A percentile compares a stretch with the other conserved stretches of the same genome.
These are phyloP conservation scores for Oncorhynchus tshawytscha DNA, from an alignment of 2,113 vertebrate genomes.

Conservation along the genomic window DNA sequence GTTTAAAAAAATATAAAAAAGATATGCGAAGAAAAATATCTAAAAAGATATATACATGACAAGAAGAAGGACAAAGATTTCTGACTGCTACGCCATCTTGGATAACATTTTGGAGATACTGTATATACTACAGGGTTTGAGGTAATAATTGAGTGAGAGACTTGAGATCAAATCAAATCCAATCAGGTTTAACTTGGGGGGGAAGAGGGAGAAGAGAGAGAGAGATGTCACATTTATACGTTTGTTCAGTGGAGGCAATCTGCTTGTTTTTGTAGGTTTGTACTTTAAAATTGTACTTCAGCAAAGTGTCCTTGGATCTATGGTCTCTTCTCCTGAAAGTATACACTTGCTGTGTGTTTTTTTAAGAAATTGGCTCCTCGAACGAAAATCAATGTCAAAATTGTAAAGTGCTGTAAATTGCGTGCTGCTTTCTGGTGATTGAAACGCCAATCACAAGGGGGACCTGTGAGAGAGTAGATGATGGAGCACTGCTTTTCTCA, in stretches of 20 bases:
- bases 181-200: no score
- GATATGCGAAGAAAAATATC: no score
- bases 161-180: no score
- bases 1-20: no score
- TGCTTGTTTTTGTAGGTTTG: not conserved
- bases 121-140: no score
- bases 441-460: not conserved
- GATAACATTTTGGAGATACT: no score
- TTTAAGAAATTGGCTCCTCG: not conserved
- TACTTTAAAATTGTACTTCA: not conserved
- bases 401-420: constrained; percentile 5
- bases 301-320: not conserved
- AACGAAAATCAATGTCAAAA: constrained; percentile 1
- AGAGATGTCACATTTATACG: no score
- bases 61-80: no score
- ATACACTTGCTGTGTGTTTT: not conserved
- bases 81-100: no score
- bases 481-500: not conserved
- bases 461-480: not conserved
- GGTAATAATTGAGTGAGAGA: no score
- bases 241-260: not conserved
- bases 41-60: no score
- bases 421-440: not conserved
- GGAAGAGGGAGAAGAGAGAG: no score
- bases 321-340: not conserved